Percentiles rank a stretch among this genome's conserved stretches.
Conservation (phyloP, 1,140 invertebrate genomes). For the Cepaea nemoralis region DNA sequence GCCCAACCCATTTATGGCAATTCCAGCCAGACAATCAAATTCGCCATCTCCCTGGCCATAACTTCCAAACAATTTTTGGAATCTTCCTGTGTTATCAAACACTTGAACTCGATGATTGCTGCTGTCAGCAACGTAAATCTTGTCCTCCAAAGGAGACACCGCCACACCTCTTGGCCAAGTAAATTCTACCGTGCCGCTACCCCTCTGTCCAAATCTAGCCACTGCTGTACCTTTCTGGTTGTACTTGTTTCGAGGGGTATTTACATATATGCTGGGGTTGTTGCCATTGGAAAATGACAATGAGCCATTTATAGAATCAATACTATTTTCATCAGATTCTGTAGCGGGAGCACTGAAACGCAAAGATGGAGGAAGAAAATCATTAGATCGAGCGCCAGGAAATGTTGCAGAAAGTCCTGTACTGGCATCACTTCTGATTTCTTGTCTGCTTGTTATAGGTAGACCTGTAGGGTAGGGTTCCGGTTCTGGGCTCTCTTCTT, state of each 20-base stretch:
- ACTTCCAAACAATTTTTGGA: slow-evolving; percentile 92
- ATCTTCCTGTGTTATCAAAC: slow-evolving; percentile 89
- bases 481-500: not conserved
- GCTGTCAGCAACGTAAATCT: slow-evolving; percentile 93
- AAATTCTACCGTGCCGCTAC: slow-evolving; percentile 95
- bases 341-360: slow-evolving; percentile 42
- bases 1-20: slow-evolving; percentile 94
- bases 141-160: slow-evolving; percentile 89
- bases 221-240: slow-evolving; percentile 63
- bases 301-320: not conserved
- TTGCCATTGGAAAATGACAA: slow-evolving; percentile 12
- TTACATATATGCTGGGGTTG: slow-evolving; percentile 50
- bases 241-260: slow-evolving; percentile 61
- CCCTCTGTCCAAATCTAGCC: slow-evolving; percentile 90
- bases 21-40: slow-evolving; percentile 96
- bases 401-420: not conserved
- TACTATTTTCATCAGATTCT: not conserved
- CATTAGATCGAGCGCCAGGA: slow-evolving; percentile 15
- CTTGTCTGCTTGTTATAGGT: not conserved
- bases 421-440: not conserved
- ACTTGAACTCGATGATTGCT: slow-evolving; percentile 91
- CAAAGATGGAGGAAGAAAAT: slow-evolving; percentile 43
- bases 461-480: not conserved
- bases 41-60: slow-evolving; percentile 95
- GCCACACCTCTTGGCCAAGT: slow-evolving; percentile 97